Conservation (phyloP, 2,888 invertebrate genomes). For the Argyresthia albistria region DNA sequence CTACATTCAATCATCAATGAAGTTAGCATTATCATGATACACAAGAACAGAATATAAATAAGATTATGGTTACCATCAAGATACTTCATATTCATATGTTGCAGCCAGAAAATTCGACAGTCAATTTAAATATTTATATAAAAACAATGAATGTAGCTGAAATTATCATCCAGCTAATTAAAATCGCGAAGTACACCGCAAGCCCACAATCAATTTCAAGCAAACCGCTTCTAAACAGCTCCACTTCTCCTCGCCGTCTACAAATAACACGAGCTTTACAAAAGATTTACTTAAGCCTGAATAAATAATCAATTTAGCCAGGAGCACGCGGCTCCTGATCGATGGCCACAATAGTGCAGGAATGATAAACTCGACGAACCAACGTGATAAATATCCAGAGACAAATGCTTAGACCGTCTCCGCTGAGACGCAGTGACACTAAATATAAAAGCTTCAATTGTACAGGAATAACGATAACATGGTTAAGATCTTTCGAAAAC, state of each 20-base stretch:
- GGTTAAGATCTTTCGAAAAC: slow-evolving; percentile 70
- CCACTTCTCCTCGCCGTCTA: slow-evolving; percentile 16
- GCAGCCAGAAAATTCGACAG: too few relatives aligned
- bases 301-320: slow-evolving; percentile 66
- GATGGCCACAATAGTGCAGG: slow-evolving; percentile 66
- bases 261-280: slow-evolving; percentile 53
- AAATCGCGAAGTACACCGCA: too few relatives aligned
- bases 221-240: neutral
- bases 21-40: too few relatives aligned
- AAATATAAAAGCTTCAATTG: slow-evolving; percentile 71
- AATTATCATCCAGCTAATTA: too few relatives aligned
- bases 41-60: too few relatives aligned
- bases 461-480: slow-evolving; percentile 70
- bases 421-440: slow-evolving; percentile 68
- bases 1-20: too few relatives aligned
- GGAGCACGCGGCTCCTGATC: slow-evolving; percentile 61
- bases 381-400: slow-evolving; percentile 67
- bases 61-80: too few relatives aligned
- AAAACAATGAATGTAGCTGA: too few relatives aligned
- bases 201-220: neutral
- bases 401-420: slow-evolving; percentile 68
- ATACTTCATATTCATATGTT: too few relatives aligned
- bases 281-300: slow-evolving; percentile 63
- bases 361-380: slow-evolving; percentile 65
- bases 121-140: too few relatives aligned